Evolutionary conservation across 2,888 invertebrate genomes (phyloP), one percentile per base, ranked within the genome.

Genomic region (Nemotelus nigrinus): DNA sequence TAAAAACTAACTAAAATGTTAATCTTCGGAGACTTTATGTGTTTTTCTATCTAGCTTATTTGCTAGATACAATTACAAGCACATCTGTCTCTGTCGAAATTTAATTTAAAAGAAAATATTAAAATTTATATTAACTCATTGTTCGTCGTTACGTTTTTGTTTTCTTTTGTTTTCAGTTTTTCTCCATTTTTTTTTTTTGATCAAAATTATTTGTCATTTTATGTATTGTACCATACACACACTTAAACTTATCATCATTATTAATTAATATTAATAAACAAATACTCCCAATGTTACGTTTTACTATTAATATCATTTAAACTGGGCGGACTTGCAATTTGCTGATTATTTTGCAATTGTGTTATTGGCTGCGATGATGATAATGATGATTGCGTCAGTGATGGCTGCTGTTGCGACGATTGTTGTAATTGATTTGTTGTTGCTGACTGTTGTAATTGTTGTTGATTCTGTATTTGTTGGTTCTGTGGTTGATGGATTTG

Each of bases 271-370:
- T 87, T 87, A 84, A 87, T 87, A 83, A 87, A 87, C 85, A 87
- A 85, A 82, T 86, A 83, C 86, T 87, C 87, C 87, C 87, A 87
- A 85, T 87, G 87, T 87, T 87, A 87, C 87, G 87, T 87, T 82
- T 87, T 87, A 81, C 84, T 87, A 81, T 83, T 85, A 82, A 86
- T 82, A 81, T 87, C 87, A 83, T 84, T 87, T 84, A 84, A 84
- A 83, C 83, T 87, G 86, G 87, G 86, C 86, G 87, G 87, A 86
- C 85, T 87, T 80, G 83, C 84, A 78, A 80, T 81, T 82, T 82
- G 83, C 78, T 82, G 82, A 25, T 43, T 63, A 63, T 53, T 67
- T 79, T 82, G 75, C 47, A 78, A 78, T 74, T 78, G 86, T 78
- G 86, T 86, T 80, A 85, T 85, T 80, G 86, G 84, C 82, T 87